These are phyloP conservation scores for Mya arenaria DNA, from an alignment of 1,140 invertebrate genomes.

Conservation along the genomic window DNA sequence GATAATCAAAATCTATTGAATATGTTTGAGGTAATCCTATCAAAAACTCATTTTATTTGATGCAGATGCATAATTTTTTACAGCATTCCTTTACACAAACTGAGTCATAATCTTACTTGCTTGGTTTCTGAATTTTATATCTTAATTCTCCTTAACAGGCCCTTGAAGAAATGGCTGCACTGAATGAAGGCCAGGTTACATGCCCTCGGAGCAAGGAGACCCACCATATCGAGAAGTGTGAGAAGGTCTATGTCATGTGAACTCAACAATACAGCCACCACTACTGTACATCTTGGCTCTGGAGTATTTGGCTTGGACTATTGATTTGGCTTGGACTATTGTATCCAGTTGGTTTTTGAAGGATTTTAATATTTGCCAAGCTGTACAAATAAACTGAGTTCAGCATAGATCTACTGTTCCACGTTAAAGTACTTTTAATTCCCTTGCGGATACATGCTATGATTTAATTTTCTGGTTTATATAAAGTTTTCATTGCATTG, in stretches of 20 bases:
- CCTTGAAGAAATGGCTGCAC: slow-evolving; percentile 93
- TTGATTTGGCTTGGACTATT: too few relatives aligned
- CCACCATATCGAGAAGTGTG: slow-evolving; percentile 93
- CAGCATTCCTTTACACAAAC: not conserved
- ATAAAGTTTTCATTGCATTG: too few relatives aligned
- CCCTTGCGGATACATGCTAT: too few relatives aligned
- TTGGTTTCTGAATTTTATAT: not conserved
- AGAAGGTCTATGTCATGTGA: slow-evolving; percentile 93
- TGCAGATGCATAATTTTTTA: not conserved
- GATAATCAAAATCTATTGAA: not conserved
- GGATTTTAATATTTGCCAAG: too few relatives aligned
- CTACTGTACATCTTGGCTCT: too few relatives aligned
- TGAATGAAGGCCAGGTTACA: slow-evolving; percentile 92
- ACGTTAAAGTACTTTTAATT: too few relatives aligned
- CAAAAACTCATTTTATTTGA: not conserved
- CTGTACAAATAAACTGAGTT: too few relatives aligned
- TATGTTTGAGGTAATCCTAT: not conserved
- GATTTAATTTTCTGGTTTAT: too few relatives aligned
- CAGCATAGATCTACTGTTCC: too few relatives aligned
- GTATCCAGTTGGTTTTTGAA: too few relatives aligned
- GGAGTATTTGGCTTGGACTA: too few relatives aligned
- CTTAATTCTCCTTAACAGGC: slow-evolving; percentile 84
- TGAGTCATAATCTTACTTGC: not conserved
- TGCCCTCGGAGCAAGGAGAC: slow-evolving; percentile 97
- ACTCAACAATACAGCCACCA: not conserved